Evolutionary conservation across 2,888 invertebrate genomes (phyloP), one percentile per base, ranked within the genome.

Genomic region (Adelphocoris suturalis): DNA sequence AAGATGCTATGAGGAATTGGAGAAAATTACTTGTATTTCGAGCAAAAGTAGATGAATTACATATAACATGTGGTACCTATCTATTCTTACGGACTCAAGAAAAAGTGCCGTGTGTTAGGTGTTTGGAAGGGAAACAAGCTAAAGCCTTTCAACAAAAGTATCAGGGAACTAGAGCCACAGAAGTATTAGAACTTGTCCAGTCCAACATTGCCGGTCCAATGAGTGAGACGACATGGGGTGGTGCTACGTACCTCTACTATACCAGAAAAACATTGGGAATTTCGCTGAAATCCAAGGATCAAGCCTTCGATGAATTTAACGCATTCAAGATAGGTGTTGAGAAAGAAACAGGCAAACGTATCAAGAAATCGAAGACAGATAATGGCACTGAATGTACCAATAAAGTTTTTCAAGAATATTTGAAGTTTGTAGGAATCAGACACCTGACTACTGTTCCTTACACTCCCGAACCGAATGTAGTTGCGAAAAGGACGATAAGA

Each of bases 221-320:
- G 89, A 82, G 84, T 76, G 76, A 61, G 23, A 11, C 80, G 89
- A 91, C 91, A 3, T 90, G 90, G 47, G 91, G 91, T 55, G 91
- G 91, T 27, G 81, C 91, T 19, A 85, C n/a, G 75, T 92, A 91
- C 82, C 89, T 91, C 13, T 57, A 92, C 82, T 88, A 86, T 61
- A 90, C 91, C 0, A 86, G 91, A 68, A 91, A 89, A 76, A 75
- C 90, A 13, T 91, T 91, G 68, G 90, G 90, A 19, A 93, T 93
- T 91, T 92, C 93, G 91, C 90, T 93, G 27, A 93, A 93, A 90
- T 90, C 91, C 47, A 93, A 93, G 91, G n/a, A n/a, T n/a, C n/a
- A n/a, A n/a, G 92, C 92, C 47, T 91, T 91, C 7, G 78, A 90
- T 5, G 90, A 88, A 7, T 92, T 93, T 91, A 48, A 82, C 7